Evolutionary conservation across 2,888 invertebrate genomes (phyloP).

Genomic region (Eretmocerus hayati): DNA sequence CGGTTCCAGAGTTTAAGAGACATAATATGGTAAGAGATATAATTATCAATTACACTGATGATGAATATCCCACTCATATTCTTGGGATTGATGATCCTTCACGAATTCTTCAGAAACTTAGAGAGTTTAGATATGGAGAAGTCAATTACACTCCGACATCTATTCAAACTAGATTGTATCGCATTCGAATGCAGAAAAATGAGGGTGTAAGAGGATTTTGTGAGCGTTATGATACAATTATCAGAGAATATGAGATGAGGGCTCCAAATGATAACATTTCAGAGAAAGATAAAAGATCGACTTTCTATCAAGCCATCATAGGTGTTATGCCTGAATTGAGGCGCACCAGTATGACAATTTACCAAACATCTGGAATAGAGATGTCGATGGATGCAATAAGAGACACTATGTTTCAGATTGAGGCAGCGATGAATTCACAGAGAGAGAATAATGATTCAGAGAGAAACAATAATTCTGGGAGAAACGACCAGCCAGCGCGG

Average conservation of each 20-base stretch:
- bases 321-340: background rate
- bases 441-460: too few relatives aligned
- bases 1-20: background rate
- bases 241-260: conserved; percentile 8
- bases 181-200: background rate
- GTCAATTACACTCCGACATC: conserved; percentile 2
- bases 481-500: too few relatives aligned
- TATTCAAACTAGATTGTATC: conserved; percentile 5
- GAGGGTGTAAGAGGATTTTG: conserved; percentile 5
- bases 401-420: too few relatives aligned
- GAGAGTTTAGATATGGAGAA: conserved; percentile 2
- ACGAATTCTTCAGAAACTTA: conserved; percentile 4
- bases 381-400: too few relatives aligned
- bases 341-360: too few relatives aligned
- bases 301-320: background rate
- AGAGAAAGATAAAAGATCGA: background rate
- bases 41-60: conserved; percentile 9
- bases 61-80: conserved; percentile 5
- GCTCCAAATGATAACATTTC: background rate
- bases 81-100: conserved; percentile 1
- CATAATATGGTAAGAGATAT: conserved; percentile 8
- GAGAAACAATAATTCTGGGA: too few relatives aligned
- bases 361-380: too few relatives aligned
- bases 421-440: too few relatives aligned
- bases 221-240: conserved; percentile 2